Evolutionary conservation across 2,113 vertebrate genomes (phyloP).

Genomic region (Oryzias melastigma): DNA sequence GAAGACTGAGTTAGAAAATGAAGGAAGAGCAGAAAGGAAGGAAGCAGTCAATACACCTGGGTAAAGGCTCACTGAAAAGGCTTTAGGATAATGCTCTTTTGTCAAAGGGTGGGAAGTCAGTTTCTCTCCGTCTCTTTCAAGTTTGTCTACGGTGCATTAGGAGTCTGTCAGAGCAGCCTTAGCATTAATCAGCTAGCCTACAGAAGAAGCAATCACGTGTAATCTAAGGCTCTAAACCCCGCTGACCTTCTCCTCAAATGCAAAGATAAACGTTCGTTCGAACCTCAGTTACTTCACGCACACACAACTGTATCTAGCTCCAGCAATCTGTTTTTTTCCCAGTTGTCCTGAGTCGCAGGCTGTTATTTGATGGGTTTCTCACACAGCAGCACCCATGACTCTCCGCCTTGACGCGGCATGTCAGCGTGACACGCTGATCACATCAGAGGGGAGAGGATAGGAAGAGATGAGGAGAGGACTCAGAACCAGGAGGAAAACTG

Average conservation of each 20-base stretch:
- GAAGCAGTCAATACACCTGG: slow-evolving; percentile 22
- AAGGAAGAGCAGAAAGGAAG: slow-evolving; percentile 13
- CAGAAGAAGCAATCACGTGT: slow-evolving; percentile 68
- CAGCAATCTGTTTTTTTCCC: slow-evolving; percentile 22
- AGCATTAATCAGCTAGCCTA: slow-evolving; percentile 69
- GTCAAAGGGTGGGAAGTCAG: slow-evolving; percentile 48
- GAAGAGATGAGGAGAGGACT: slow-evolving; percentile 1
- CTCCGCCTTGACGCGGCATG: slow-evolving; percentile 58
- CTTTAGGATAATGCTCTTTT: slow-evolving; percentile 61
- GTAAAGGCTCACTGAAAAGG: slow-evolving; percentile 38
- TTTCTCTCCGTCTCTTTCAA: slow-evolving; percentile 59
- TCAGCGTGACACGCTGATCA: slow-evolving; percentile 56
- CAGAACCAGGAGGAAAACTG: slow-evolving; percentile 4
- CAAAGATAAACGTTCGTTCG: slow-evolving; percentile 60
- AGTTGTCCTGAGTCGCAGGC: slow-evolving; percentile 21
- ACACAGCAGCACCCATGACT: slow-evolving; percentile 55
- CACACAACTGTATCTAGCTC: slow-evolving; percentile 9
- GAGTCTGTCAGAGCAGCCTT: slow-evolving; percentile 68
- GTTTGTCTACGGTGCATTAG: slow-evolving; percentile 60
- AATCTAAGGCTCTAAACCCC: slow-evolving; percentile 69
- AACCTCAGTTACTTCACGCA: slow-evolving; percentile 48
- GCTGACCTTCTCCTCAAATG: slow-evolving; percentile 70
- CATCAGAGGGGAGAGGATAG: slow-evolving; percentile 25
- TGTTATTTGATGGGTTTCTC: slow-evolving; percentile 47
- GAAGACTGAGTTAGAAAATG: slow-evolving; percentile 4